Conservation (phyloP, 64 coral and sea anemone species). For the Montipora foliosa region DNA sequence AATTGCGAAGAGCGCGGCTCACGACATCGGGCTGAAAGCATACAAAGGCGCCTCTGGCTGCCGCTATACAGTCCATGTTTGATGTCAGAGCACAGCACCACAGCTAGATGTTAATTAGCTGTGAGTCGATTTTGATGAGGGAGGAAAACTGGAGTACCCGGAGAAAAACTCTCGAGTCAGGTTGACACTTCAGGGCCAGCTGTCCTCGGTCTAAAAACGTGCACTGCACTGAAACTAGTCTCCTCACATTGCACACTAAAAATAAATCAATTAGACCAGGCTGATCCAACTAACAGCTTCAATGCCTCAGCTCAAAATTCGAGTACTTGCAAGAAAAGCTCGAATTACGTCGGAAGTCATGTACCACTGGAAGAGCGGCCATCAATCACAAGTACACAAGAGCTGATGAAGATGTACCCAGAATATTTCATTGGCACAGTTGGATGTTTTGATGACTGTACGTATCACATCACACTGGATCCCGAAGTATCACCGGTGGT, state of each 20-base stretch:
- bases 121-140: no score
- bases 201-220: conserved; percentile 14
- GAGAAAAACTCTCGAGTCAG: no score
- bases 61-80: no score
- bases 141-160: no score
- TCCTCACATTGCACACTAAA: conserved; percentile 24
- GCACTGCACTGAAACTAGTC: conserved; percentile 38
- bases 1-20: no score
- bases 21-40: no score
- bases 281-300: neutral
- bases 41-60: no score
- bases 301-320: neutral
- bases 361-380: neutral
- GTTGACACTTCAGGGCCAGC: neutral
- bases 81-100: no score
- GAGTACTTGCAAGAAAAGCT: neutral
- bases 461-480: conserved; percentile 21
- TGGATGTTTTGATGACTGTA: conserved; percentile 28
- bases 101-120: no score
- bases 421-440: neutral
- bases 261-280: conserved; percentile 40
- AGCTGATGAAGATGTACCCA: no score
- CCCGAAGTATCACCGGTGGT: neutral
- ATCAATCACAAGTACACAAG: neutral
- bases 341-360: neutral